Conservation (phyloP, 2,113 vertebrate species). For the Lepidothrix coronata region DNA sequence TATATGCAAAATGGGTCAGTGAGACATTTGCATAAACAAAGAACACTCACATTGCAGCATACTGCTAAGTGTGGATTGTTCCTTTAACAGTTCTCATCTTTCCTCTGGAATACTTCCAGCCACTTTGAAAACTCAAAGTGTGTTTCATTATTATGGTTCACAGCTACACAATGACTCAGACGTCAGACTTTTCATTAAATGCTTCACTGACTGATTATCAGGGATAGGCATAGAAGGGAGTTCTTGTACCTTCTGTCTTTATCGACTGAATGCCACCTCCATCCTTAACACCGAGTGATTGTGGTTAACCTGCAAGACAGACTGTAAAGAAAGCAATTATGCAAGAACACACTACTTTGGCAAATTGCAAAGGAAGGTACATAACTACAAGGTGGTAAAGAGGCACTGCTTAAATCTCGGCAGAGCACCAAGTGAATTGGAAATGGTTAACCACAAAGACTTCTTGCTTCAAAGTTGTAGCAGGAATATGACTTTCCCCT, state of each 20-base stretch:
- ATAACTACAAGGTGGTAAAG: not conserved
- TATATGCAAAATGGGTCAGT: not conserved
- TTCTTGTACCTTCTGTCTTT: not conserved
- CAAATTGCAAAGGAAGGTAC: not conserved
- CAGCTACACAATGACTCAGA: not conserved
- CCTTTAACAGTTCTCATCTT: not conserved
- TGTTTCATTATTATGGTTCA: not conserved
- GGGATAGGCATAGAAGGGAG: not conserved
- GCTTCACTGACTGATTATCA: not conserved
- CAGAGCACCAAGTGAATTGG: conserved; percentile 4
- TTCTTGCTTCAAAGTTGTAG: conserved; percentile 54
- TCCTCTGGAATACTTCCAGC: not conserved
- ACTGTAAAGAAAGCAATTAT: not conserved
- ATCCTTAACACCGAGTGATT: not conserved
- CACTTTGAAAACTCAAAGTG: not conserved
- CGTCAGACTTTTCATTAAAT: not conserved
- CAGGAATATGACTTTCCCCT: conserved; percentile 22
- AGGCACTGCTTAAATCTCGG: conserved; percentile 44
- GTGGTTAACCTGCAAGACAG: conserved; percentile 32
- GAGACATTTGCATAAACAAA: not conserved
- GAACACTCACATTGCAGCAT: not conserved
- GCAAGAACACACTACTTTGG: not conserved
- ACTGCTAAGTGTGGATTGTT: not conserved
- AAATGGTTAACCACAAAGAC: conserved; percentile 44
- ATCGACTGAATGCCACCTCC: not conserved